Base-by-base conservation (phyloP, 2,888 invertebrate species). In the Notocelia uddmanniana region DNA sequence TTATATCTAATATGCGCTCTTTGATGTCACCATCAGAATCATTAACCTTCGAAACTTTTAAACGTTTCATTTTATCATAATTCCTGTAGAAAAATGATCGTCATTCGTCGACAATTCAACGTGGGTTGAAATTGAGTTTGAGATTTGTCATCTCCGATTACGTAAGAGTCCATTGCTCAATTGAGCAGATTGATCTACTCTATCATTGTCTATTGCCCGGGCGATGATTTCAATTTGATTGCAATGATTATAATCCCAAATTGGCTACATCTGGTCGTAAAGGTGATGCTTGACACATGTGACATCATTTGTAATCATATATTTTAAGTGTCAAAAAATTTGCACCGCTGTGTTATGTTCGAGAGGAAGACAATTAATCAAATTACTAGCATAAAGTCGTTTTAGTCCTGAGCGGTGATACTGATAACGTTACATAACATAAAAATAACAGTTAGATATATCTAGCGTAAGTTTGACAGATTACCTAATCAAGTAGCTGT, bases 121-220 rank as follows among this genome's bases (percentile, higher is more conserved):
- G 60, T 60, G 60, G 60, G 60, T 23, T 15, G 55, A 54, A 54
- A 55, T 55, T 55, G 55, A 55, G 55, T 55, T 55, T 48, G 9
- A 63, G 63, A 64, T 64, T 52, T 64, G 64, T 64, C 64, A 59
- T 59, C 55, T 54, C 64, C 21, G 64, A 37, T 64, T 64, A 64
- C 64, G 34, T 64, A 52, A 64, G 62, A 19, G 34, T 34, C 55
- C 26, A 64, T 64, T 64, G 64, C 64, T 64, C 64, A 64, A 64
- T 64, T 64, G 64, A 54, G 21, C 64, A 64, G 64, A 64, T 64
- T 64, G 64, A 64, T 64, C 59, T 59, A 41, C 64, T 64, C 64
- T 21, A 31, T 64, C 52, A 64, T 64, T 54, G 64, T 64, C 64
- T 64, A 55, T 55, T 55, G n/a, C 55, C 15, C 21, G 60, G 10